Base-by-base conservation (phyloP, 2,888 invertebrate species). In the Erebia epiphron region DNA sequence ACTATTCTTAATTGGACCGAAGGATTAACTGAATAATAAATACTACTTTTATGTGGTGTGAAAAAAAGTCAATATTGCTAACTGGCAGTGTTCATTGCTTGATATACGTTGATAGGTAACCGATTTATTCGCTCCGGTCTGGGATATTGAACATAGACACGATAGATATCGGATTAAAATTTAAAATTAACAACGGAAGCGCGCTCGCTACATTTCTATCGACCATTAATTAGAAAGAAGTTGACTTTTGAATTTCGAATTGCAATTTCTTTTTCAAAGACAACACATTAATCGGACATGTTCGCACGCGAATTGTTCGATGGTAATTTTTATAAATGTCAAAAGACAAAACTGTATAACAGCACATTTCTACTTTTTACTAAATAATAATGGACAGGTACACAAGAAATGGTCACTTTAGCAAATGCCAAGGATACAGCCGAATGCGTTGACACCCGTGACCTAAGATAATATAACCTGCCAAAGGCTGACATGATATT, bases 1-100 rank as follows among this genome's bases (percentile, higher is more conserved):
- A 86, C 83, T 83, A 83, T 83, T 84, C 81, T 86, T 91, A 90
- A 91, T 91, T 91, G 89, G 88, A 84, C 80, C 82, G 81, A 84
- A 81, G 85, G 84, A 85, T 87, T 86, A 85, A 85, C 82, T 83
- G 83, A 85, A 88, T 89, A 86, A 88, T 88, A 85, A 89, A 86
- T 80, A 80, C 77, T 79, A 80, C 81, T 83, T 70, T 77, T 61
- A 82, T 78, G 80, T 81, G 76, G 79, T 82, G 82, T 83, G 82
- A 83, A 86, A 86, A 83, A 85, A 80, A 78, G 75, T 74, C 73
- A 76, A 77, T 79, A 78, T 77, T 71, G 75, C 76, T 77, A 76
- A 76, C 76, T 77, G 75, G 77, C 74, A 76, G 75, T 76, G 78
- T 75, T 74, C 73, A 71, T 76, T 74, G 72, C 73, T 79, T 82